phyloP scores from a whole-genome alignment of 2,113 vertebrate species.

The Pluvianellus socialis region DNA sequence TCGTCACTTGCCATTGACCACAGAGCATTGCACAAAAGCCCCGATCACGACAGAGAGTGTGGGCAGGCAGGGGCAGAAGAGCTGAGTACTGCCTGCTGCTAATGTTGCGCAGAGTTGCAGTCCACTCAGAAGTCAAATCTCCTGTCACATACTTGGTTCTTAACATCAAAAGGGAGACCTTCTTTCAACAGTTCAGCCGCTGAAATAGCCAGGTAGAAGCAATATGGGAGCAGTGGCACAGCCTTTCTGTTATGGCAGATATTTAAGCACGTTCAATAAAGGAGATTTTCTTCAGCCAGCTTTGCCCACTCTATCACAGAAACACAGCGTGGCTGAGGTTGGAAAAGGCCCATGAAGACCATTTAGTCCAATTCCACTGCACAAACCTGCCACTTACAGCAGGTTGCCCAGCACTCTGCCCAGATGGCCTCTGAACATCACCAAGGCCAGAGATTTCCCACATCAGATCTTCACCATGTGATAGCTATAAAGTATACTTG shows the following conservation, averaged over 20 bases:
- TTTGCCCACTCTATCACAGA: neutral
- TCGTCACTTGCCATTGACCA: neutral
- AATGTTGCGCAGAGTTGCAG: neutral
- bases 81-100: neutral
- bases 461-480: neutral
- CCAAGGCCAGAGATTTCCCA: neutral
- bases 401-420: neutral
- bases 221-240: neutral
- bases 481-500: neutral
- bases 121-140: neutral
- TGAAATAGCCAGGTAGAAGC: neutral
- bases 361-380: neutral
- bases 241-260: neutral
- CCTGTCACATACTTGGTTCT: neutral
- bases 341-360: neutral
- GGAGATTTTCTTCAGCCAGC: neutral
- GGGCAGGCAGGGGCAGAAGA: neutral
- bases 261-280: neutral
- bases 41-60: neutral
- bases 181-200: neutral
- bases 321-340: fast-evolving
- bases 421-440: neutral
- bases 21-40: neutral
- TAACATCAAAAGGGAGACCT: neutral
- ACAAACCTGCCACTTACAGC: neutral